phyloP scores from a whole-genome alignment of 2,113 vertebrate species.

The Ochotona princeps region DNA sequence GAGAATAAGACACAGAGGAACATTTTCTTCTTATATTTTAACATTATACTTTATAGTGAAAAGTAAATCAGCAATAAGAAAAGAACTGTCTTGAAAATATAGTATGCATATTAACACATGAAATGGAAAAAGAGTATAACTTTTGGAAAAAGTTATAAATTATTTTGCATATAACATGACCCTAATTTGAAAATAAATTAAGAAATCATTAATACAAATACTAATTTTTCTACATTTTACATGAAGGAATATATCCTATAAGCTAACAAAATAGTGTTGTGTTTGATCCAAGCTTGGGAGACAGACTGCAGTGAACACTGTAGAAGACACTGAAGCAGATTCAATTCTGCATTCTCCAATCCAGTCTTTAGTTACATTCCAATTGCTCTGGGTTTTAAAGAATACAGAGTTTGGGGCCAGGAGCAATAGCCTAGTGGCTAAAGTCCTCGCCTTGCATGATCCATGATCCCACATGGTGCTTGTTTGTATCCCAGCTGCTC shows the following conservation, averaged over 20 bases:
- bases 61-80: background rate
- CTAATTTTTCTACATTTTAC: background rate
- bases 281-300: background rate
- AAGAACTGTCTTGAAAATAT: background rate
- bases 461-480: no score
- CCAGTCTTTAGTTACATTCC: background rate
- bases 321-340: background rate
- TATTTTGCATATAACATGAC: background rate
- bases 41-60: conserved; percentile 32
- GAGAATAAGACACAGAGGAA: conserved; percentile 10
- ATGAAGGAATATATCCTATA: background rate
- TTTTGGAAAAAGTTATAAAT: conserved; percentile 12
- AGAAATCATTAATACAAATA: background rate
- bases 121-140: background rate
- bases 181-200: conserved; percentile 35
- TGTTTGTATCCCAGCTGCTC: no score
- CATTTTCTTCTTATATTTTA: conserved; percentile 47
- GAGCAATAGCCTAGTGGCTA: no score
- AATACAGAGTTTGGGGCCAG: no score
- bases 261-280: background rate
- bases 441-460: no score
- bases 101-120: background rate
- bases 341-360: background rate
- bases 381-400: no score
- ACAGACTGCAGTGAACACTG: background rate